These are phyloP conservation scores for Pterois miles DNA, from an alignment of 2,797 vertebrate species.

Conservation along the genomic window DNA sequence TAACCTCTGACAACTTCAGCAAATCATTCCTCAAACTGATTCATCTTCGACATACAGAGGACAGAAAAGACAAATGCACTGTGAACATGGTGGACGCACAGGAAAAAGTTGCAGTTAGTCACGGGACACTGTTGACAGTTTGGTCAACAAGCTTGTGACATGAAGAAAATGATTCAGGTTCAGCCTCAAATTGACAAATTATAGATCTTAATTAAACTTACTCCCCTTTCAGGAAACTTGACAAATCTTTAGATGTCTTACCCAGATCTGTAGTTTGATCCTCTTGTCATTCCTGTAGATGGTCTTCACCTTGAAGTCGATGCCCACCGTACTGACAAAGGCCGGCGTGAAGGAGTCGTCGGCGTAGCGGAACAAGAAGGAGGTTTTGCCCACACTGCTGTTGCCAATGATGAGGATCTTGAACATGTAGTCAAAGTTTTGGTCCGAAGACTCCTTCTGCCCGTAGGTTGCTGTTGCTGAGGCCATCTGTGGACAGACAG, in stretches of 20 bases:
- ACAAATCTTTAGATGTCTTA: constrained; percentile 37
- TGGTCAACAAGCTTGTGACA: background rate
- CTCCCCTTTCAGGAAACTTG: background rate
- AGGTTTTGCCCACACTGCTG: constrained; percentile 97
- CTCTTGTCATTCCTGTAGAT: constrained; percentile 98
- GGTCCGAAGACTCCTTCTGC: constrained; percentile 96
- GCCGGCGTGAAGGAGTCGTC: constrained; percentile 97
- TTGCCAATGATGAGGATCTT: constrained; percentile 99
- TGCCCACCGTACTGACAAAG: constrained; percentile 97
- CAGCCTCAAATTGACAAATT: background rate
- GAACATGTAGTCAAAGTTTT: constrained; percentile 99
- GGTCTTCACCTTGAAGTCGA: constrained; percentile 99
- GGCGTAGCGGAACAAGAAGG: constrained; percentile 96
- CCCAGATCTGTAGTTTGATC: constrained; percentile 98
- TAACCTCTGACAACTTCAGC: background rate
- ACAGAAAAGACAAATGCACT: background rate
- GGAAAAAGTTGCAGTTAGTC: background rate
- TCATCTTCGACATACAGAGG: background rate
- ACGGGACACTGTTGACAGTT: background rate
- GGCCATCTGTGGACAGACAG: constrained; percentile 87
- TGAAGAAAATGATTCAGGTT: background rate
- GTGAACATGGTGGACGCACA: background rate
- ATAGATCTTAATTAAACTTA: background rate
- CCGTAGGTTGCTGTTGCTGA: constrained; percentile 95
- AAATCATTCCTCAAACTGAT: background rate